Conservation (phyloP, 1,140 invertebrate species). For the Aphaenogaster floridana region DNA sequence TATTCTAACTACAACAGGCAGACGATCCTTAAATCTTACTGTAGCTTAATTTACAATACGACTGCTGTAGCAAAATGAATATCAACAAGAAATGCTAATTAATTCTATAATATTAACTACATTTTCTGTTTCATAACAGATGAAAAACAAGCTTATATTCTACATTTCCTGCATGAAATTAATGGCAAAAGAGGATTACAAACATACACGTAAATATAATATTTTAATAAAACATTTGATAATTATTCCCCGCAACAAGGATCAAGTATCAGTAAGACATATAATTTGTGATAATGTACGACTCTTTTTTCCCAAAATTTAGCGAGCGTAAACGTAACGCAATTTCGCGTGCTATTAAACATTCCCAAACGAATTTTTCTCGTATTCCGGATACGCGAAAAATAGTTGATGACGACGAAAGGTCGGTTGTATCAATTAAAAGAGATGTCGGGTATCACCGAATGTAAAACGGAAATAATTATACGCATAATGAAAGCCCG, state of each 20-base stretch:
- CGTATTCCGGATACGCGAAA: background rate
- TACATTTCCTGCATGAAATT: conserved; percentile 19
- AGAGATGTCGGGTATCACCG: conserved; percentile 42
- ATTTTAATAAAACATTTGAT: conserved; percentile 43
- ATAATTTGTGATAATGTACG: conserved; percentile 10
- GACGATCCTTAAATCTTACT: conserved; percentile 27
- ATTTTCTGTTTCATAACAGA: conserved; percentile 10
- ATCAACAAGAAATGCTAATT: conserved; percentile 27
- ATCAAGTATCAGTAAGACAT: conserved; percentile 19
- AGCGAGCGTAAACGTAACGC: background rate
- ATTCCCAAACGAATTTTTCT: conserved; percentile 15
- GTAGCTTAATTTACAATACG: conserved; percentile 35
- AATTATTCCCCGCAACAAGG: conserved; percentile 9
- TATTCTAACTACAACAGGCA: conserved; percentile 17
- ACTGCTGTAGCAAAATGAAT: conserved; percentile 8
- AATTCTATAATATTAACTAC: conserved; percentile 39
- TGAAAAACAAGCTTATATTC: conserved; percentile 35
- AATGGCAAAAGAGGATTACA: conserved; percentile 44
- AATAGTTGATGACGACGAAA: conserved; percentile 21
- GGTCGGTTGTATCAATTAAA: conserved; percentile 51
- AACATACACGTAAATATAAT: background rate
- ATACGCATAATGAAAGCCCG: conserved; percentile 44
- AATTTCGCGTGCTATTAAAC: conserved; percentile 17
- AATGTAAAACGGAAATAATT: conserved; percentile 44
- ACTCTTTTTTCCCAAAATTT: conserved; percentile 3